Evolutionary conservation across 1,140 invertebrate genomes (phyloP), one percentile per base, ranked within the genome.

Genomic region (Cherax quadricarinatus): DNA sequence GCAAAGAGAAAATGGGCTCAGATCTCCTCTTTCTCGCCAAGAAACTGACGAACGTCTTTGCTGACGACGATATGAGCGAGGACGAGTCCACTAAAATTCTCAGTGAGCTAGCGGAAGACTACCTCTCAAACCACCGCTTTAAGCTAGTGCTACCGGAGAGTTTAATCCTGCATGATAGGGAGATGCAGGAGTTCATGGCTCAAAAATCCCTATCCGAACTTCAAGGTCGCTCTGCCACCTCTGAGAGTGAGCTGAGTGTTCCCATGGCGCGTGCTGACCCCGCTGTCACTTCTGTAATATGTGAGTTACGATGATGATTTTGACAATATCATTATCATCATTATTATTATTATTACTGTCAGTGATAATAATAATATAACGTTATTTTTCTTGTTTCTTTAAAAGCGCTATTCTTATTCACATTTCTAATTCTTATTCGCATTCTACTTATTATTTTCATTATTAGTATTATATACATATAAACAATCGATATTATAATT

Each of bases 31-130:
- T 62, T 9, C 48, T 88, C 21, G 86, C 86, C 9, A 86, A 94
- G 97, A 97, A 95, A 94, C 95, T 86, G 94, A 95, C 48, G 93
- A 94, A 85, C 83, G 94, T 91, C 94, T 94, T 86, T 94, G 97
- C 95, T 96, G 96, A 96, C 94, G 85, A 78, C 18, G 87, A 92
- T 24, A 73, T 49, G 21, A 80, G 83, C 49, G 14, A 78, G 3
- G 73, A 80, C 48, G 88, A 86, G 18, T 51, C 57, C 3, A 24
- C 57, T 5, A 66, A 93, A n/a, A 48, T 93, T 41, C 84, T 93
- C 18, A 92, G 91, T 41, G 84, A 93, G 60, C 81, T 93, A 21
- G 93, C 93, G 7, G 91, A 93, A 49, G 86, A 90, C 12, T 93
- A 88, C 48, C 91, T 93, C 18, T 73, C 84, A n/a, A 84, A 75